Evolutionary conservation across 2,888 invertebrate species (phyloP).

Genomic region (Macaria notata): DNA sequence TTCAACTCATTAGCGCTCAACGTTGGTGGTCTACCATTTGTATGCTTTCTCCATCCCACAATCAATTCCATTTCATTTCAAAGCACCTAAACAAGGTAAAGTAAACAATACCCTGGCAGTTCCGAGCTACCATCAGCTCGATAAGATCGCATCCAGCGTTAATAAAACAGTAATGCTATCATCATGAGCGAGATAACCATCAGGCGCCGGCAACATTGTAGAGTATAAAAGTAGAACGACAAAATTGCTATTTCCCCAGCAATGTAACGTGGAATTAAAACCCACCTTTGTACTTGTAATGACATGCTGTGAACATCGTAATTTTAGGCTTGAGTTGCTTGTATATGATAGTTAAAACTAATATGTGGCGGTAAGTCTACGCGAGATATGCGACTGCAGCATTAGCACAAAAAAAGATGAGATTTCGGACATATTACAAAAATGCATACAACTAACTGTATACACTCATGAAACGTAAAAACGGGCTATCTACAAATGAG

Average conservation of each 20-base stretch:
- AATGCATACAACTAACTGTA: no score
- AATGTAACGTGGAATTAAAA: constrained; percentile 44
- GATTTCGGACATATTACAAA: no score
- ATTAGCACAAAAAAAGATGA: neutral
- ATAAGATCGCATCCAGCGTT: constrained; percentile 32
- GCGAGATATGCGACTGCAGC: neutral
- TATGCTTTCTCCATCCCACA: no score
- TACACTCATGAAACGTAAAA: no score
- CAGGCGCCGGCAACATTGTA: constrained; percentile 39
- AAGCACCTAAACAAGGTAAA: neutral
- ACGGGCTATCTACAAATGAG: no score
- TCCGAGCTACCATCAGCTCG: constrained; percentile 15
- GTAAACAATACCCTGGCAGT: neutral
- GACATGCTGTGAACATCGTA: constrained; percentile 34
- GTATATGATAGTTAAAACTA: constrained; percentile 13
- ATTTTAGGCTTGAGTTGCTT: constrained; percentile 36
- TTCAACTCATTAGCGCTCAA: no score
- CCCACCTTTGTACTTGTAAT: constrained; percentile 42
- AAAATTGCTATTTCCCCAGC: constrained; percentile 41
- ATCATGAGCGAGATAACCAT: constrained; percentile 44
- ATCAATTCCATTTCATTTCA: no score
- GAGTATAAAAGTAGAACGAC: constrained; percentile 23
- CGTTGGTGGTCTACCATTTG: no score
- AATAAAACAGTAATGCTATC: constrained; percentile 43
- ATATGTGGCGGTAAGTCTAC: no score